Conservation (phyloP, 2,113 vertebrate species). For the Grammomys surdaster region DNA sequence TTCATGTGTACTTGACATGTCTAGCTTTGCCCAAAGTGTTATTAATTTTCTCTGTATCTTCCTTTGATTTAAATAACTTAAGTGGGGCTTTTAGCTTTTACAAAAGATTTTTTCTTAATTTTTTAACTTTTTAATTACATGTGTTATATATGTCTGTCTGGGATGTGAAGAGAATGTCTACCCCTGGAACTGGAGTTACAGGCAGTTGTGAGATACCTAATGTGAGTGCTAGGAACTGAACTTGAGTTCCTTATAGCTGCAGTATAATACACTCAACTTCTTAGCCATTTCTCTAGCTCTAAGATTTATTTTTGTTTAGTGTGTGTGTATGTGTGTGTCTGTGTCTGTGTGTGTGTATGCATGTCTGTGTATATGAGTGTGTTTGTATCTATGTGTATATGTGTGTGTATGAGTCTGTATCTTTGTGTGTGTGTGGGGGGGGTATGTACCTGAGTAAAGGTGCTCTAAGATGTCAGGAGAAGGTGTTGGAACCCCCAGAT, state of each 20-base stretch:
- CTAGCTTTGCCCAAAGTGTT: conserved; percentile 45
- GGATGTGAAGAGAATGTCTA: not conserved
- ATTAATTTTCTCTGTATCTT: conserved; percentile 55
- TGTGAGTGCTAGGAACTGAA: not conserved
- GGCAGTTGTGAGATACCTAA: not conserved
- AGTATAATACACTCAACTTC: not conserved
- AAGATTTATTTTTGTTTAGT: not conserved
- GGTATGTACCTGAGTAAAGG: not conserved
- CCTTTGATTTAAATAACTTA: conserved; percentile 49
- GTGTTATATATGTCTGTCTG: not conserved
- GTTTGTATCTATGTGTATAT: not conserved
- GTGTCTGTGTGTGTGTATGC: not conserved
- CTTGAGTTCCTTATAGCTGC: not conserved
- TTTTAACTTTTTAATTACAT: not conserved
- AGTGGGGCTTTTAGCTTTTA: not conserved
- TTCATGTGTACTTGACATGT: not conserved
- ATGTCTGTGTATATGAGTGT: too few relatives aligned
- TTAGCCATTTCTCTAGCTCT: not conserved
- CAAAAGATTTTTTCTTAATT: not conserved
- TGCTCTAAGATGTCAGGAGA: not conserved
- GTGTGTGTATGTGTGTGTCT: not conserved
- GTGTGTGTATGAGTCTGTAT: not conserved
- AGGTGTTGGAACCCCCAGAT: rapidly evolving
- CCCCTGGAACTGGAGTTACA: not conserved
- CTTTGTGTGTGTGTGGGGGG: not conserved